These are phyloP conservation scores for Cephus pygmeus DNA, from an alignment of 2,888 invertebrate species.

Conservation along the genomic window DNA sequence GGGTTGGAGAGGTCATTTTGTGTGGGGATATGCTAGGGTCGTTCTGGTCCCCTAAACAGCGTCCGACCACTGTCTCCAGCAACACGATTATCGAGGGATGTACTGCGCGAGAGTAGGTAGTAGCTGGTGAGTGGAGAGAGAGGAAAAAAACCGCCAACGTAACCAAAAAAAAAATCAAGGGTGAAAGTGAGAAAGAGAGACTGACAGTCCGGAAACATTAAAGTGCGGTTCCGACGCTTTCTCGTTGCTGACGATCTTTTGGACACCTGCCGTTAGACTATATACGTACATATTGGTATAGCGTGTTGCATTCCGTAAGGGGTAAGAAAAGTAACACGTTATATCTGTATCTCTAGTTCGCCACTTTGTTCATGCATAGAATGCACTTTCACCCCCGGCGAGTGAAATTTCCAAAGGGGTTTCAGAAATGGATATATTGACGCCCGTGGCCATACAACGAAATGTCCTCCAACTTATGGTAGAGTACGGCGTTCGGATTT, in stretches of 20 bases:
- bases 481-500: neutral
- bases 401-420: neutral
- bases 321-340: neutral
- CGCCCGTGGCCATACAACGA: neutral
- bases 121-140: neutral
- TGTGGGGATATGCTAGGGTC: neutral
- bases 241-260: neutral
- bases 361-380: neutral
- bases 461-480: neutral
- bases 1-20: neutral
- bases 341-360: neutral
- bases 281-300: neutral
- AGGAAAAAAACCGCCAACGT: neutral
- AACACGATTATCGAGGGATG: neutral
- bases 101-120: neutral
- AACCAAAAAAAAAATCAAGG: neutral
- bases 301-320: neutral
- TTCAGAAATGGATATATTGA: neutral
- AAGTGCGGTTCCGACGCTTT: neutral
- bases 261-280: neutral
- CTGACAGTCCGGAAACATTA: neutral
- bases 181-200: too few relatives aligned
- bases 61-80: neutral
- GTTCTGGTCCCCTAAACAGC: neutral
- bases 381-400: neutral